Conservation (phyloP, 2,113 vertebrate genomes). For the Gadus macrocephalus region DNA sequence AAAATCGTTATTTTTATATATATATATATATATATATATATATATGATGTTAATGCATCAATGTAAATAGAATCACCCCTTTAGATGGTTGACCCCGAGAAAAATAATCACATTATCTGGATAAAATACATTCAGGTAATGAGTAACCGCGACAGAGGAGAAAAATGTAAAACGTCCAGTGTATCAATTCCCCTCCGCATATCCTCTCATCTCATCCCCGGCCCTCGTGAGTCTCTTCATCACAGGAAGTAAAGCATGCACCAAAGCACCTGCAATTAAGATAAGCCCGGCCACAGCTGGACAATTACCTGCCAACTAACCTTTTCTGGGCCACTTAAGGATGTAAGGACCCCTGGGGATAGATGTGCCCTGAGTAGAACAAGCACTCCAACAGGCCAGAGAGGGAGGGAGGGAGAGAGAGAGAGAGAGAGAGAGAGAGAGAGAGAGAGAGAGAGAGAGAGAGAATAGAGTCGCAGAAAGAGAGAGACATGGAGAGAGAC, state of each 20-base stretch:
- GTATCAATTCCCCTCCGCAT: constrained; percentile 3
- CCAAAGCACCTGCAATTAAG: constrained; percentile 70
- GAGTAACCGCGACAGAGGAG: neutral
- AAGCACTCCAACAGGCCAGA: constrained; percentile 53
- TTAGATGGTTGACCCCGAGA: neutral
- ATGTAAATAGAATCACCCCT: neutral
- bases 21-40: too few species aligned
- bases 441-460: neutral
- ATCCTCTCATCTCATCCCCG: constrained; percentile 27
- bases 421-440: neutral
- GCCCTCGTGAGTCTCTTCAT: constrained; percentile 56
- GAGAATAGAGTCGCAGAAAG: constrained; percentile 29
- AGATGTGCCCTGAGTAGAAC: constrained; percentile 59
- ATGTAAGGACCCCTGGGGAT: constrained; percentile 68
- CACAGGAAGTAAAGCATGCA: constrained; percentile 52
- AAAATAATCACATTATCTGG: neutral
- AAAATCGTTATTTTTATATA: too few species aligned
- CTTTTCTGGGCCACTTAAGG: constrained; percentile 73
- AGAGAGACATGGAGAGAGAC: constrained; percentile 54
- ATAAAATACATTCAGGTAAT: neutral
- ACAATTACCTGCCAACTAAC: constrained; percentile 76
- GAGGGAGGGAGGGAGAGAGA: constrained; percentile 26
- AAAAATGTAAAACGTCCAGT: neutral
- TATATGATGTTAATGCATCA: too few species aligned
- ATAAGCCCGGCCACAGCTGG: constrained; percentile 67